These are phyloP conservation scores for Eleginops maclovinus DNA, from an alignment of 2,113 vertebrate genomes.

Conservation along the genomic window DNA sequence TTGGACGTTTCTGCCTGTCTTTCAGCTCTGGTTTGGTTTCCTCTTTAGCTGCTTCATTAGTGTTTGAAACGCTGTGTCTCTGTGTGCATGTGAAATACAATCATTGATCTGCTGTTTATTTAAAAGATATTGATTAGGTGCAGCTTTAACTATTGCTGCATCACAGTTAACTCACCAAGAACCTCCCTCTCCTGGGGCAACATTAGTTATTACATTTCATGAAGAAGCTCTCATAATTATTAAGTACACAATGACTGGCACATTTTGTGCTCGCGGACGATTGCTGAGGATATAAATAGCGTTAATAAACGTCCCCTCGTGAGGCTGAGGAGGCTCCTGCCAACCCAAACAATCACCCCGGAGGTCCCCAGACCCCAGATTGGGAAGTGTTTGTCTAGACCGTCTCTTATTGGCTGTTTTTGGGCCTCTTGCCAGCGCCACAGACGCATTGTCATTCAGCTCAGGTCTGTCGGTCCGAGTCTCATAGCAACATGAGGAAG, in stretches of 20 bases:
- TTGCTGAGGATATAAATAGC: constrained; percentile 31
- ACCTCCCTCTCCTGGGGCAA: no score
- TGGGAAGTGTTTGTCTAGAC: constrained; percentile 71
- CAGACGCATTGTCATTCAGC: constrained; percentile 80
- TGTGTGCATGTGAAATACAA: background rate
- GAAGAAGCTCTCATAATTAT: constrained; percentile 1
- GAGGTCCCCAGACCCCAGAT: constrained; percentile 49
- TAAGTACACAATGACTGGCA: background rate
- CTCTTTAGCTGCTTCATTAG: no score
- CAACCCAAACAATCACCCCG: constrained; percentile 61
- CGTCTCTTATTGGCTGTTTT: constrained; percentile 70
- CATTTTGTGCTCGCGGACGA: background rate
- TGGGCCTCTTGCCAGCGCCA: constrained; percentile 66
- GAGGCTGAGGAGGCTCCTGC: constrained; percentile 47
- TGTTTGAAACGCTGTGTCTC: no score
- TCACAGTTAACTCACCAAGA: no score
- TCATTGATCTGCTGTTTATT: background rate
- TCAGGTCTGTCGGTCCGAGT: constrained; percentile 79
- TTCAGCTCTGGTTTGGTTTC: no score
- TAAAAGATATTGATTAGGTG: background rate
- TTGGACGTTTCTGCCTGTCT: no score
- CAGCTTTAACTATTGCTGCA: background rate
- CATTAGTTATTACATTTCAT: constrained; percentile 11
- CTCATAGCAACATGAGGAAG: constrained; percentile 82
- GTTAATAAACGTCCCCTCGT: constrained; percentile 33